phyloP scores from a whole-genome alignment of 2,888 invertebrate species.

The Sepiola atlantica region DNA sequence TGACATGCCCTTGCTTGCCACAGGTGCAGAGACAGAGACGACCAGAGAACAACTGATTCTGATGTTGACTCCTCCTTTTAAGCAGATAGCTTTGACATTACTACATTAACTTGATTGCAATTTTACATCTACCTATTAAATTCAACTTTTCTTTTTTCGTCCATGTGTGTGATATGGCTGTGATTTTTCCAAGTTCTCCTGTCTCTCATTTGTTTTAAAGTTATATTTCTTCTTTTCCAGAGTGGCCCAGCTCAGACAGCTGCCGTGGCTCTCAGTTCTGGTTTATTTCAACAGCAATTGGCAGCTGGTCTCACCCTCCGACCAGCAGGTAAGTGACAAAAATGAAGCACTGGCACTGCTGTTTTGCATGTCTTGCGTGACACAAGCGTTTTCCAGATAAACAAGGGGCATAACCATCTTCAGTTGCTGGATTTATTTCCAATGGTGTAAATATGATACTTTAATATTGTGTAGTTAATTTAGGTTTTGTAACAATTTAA shows the following conservation, averaged over 20 bases:
- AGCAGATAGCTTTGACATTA: no score
- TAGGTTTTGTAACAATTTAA: no score
- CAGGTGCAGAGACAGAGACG: no score
- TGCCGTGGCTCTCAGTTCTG: slow-evolving; percentile 88
- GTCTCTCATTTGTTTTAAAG: not conserved
- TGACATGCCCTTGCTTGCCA: no score
- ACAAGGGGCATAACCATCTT: not conserved
- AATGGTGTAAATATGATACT: not conserved
- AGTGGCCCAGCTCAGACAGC: slow-evolving; percentile 92
- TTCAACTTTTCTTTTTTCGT: not conserved
- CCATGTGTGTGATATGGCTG: not conserved
- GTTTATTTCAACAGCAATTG: slow-evolving; percentile 70
- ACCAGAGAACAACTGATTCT: no score
- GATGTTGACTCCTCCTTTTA: no score
- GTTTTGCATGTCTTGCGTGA: not conserved
- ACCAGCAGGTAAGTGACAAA: slow-evolving; percentile 62
- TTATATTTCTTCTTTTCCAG: slow-evolving; percentile 69
- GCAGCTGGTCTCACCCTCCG: slow-evolving; percentile 65
- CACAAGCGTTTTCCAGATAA: not conserved
- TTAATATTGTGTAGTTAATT: no score
- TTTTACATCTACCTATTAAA: not conserved
- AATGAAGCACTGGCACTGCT: not conserved
- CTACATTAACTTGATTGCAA: not conserved
- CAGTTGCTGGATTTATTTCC: not conserved
- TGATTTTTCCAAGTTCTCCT: not conserved